Evolutionary conservation across 2,888 invertebrate genomes (phyloP).

Genomic region (Acanthosepion esculentum): DNA sequence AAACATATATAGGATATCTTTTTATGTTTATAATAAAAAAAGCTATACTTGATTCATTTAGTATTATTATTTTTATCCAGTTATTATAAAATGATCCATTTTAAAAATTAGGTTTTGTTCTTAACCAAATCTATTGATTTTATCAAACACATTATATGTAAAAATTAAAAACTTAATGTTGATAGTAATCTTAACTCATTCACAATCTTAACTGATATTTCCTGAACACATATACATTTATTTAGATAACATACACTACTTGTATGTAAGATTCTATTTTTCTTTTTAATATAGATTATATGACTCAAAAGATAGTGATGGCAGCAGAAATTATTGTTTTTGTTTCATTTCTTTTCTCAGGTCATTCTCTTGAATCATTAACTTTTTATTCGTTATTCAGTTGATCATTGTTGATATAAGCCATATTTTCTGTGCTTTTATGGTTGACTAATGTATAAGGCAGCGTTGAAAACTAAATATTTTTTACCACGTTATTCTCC

Average conservation of each 20-base stretch:
- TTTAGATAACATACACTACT: background rate
- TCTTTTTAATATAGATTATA: background rate
- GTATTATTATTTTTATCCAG: background rate
- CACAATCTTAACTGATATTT: too few species aligned
- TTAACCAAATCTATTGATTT: background rate
- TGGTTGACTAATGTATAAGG: background rate
- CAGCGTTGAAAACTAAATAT: background rate
- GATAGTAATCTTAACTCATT: background rate
- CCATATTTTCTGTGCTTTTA: background rate
- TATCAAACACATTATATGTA: background rate
- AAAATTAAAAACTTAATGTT: background rate
- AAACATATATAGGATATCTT: background rate
- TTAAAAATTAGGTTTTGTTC: background rate
- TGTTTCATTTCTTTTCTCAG: background rate
- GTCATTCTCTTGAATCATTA: background rate
- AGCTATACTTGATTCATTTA: background rate
- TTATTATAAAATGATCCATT: background rate
- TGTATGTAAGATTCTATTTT: background rate
- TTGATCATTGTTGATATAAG: background rate
- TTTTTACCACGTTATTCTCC: slow-evolving; percentile 1
- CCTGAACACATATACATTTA: too few species aligned
- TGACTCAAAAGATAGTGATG: background rate
- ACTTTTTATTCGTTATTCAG: background rate
- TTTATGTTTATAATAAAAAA: background rate
- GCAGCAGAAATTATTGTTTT: background rate